Evolutionary conservation across 2,797 vertebrate species (phyloP).

Genomic region (Trachops cirrhosus): DNA sequence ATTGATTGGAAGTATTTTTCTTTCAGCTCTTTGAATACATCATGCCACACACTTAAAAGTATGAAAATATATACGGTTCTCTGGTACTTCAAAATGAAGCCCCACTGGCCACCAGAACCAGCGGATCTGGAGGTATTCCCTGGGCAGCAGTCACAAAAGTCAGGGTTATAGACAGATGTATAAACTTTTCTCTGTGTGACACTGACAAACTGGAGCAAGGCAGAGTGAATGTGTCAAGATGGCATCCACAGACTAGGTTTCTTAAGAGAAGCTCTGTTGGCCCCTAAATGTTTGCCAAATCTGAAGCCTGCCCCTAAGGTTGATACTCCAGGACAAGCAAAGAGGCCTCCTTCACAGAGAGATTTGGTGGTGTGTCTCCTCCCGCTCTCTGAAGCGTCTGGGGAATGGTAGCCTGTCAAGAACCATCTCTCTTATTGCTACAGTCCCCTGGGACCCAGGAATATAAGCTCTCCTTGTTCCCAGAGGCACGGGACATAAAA

Average conservation of each 20-base stretch:
- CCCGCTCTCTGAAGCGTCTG: not conserved
- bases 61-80: too few relatives aligned
- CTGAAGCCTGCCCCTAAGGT: not conserved
- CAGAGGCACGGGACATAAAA: not conserved
- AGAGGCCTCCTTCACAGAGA: not conserved
- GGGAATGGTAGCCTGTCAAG: not conserved
- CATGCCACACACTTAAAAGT: not conserved
- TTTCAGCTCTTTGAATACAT: not conserved
- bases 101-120: too few relatives aligned
- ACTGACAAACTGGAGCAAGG: not conserved
- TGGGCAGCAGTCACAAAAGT: not conserved
- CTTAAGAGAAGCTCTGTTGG: not conserved
- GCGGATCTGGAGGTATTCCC: not conserved
- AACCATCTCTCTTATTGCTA: not conserved
- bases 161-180: too few relatives aligned
- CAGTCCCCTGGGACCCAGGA: not conserved
- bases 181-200: not conserved
- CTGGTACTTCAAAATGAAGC: too few relatives aligned
- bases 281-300: not conserved
- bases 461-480: not conserved
- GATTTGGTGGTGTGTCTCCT: too few relatives aligned
- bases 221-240: not conserved
- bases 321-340: not conserved
- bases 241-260: not conserved
- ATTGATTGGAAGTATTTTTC: not conserved